Evolutionary conservation across 2,113 vertebrate species (phyloP).

Genomic region (Hippolais icterina): DNA sequence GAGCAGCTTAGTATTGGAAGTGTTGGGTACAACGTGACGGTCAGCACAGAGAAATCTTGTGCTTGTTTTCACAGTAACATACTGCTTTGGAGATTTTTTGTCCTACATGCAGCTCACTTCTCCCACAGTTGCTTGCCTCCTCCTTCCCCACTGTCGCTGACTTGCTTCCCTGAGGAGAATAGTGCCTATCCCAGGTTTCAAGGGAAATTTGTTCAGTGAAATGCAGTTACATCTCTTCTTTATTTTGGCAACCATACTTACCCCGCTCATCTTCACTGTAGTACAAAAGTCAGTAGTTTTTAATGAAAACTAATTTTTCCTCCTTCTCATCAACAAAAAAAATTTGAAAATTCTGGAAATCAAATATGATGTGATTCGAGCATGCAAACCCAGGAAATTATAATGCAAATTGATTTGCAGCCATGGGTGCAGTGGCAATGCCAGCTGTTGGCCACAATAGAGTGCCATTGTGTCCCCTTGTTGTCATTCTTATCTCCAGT

Average conservation of each 20-base stretch:
- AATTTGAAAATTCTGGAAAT: background rate
- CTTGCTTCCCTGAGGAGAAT: background rate
- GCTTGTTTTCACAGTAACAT: background rate
- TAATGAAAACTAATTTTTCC: background rate
- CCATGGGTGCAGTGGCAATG: background rate
- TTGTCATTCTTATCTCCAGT: background rate
- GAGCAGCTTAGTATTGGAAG: background rate
- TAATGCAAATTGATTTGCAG: background rate
- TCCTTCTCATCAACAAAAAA: background rate
- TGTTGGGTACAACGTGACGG: background rate
- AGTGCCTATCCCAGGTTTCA: background rate
- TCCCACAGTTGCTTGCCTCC: background rate
- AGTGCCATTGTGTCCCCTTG: background rate
- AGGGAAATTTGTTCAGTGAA: background rate
- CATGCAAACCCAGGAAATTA: background rate
- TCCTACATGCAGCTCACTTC: background rate
- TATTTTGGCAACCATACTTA: background rate
- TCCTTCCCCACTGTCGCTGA: background rate
- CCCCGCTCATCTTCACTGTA: background rate
- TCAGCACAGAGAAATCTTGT: background rate
- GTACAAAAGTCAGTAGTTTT: background rate
- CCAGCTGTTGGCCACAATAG: background rate
- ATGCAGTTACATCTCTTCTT: background rate
- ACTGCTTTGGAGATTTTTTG: background rate
- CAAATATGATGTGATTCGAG: fast-evolving